Percentiles rank a stretch among this genome's conserved stretches.
Conservation (phyloP, 2,888 invertebrate species). For the Troides oblongomaculatus region DNA sequence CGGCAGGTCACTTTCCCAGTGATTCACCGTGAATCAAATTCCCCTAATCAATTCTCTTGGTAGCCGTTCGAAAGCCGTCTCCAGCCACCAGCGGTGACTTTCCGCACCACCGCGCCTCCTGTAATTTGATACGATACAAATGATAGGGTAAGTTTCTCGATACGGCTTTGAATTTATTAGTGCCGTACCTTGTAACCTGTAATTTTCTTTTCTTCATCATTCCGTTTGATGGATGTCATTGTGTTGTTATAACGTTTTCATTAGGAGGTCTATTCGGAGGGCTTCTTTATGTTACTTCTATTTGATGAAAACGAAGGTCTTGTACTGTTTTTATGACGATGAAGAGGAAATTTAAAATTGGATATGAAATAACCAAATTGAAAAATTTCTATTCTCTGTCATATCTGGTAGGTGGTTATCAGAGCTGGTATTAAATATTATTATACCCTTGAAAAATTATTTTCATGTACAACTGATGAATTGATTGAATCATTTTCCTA, state of each 20-base stretch:
- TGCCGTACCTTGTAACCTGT: slow-evolving; percentile 36
- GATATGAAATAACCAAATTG: too few species aligned
- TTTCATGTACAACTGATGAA: too few species aligned
- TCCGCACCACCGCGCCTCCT: slow-evolving; percentile 13
- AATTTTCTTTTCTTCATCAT: slow-evolving; percentile 32
- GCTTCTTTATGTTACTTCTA: slow-evolving; percentile 13
- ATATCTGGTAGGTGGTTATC: too few species aligned
- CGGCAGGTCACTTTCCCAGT: slow-evolving; percentile 4
- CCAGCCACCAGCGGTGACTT: slow-evolving; percentile 8
- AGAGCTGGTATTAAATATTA: too few species aligned
- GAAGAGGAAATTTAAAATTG: too few species aligned
- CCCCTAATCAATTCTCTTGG: slow-evolving; percentile 18
- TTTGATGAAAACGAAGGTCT: slow-evolving; percentile 23
- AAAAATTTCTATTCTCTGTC: too few species aligned
- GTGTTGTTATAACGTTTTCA: slow-evolving; percentile 26
- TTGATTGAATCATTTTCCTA: too few species aligned
- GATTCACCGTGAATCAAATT: slow-evolving; percentile 6
- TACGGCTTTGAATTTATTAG: slow-evolving; percentile 37
- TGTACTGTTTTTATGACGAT: slow-evolving; percentile 8
- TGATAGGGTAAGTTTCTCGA: slow-evolving; percentile 32
- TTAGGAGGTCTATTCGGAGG: slow-evolving; percentile 12
- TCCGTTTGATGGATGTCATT: slow-evolving; percentile 19
- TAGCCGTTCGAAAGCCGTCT: slow-evolving; percentile 14
- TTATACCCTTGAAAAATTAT: too few species aligned
- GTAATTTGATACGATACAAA: slow-evolving; percentile 32